These are phyloP conservation scores for Athene cunicularia DNA, from an alignment of 2,113 vertebrate genomes.

Conservation along the genomic window DNA sequence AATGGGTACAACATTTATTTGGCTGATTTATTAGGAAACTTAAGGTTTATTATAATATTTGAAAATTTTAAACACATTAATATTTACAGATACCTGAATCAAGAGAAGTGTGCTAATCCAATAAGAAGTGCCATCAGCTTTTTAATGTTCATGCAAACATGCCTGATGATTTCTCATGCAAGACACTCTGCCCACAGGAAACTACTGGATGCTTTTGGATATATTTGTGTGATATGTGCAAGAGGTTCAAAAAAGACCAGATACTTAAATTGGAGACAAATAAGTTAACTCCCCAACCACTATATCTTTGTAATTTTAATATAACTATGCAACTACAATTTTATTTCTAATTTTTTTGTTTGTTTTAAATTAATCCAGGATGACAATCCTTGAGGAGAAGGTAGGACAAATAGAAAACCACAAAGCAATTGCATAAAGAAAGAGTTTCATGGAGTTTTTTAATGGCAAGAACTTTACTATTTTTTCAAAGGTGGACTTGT, in stretches of 20 bases:
- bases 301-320: background rate
- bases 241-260: background rate
- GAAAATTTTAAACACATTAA: background rate
- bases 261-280: background rate
- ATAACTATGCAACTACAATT: background rate
- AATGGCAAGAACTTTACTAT: background rate
- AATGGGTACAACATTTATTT: fast-evolving
- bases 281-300: background rate
- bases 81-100: background rate
- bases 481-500: background rate
- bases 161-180: background rate
- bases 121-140: background rate
- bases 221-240: background rate
- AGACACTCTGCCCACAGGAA: background rate
- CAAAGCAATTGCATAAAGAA: background rate
- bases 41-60: background rate
- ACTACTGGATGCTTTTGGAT: background rate
- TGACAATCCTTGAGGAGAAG: background rate
- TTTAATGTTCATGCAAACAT: background rate
- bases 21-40: background rate
- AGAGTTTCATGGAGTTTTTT: background rate
- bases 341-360: background rate
- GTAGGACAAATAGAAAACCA: background rate
- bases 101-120: background rate
- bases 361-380: background rate